Evolutionary conservation across 2,113 vertebrate genomes (phyloP).

Genomic region (Solenodon paradoxus): DNA sequence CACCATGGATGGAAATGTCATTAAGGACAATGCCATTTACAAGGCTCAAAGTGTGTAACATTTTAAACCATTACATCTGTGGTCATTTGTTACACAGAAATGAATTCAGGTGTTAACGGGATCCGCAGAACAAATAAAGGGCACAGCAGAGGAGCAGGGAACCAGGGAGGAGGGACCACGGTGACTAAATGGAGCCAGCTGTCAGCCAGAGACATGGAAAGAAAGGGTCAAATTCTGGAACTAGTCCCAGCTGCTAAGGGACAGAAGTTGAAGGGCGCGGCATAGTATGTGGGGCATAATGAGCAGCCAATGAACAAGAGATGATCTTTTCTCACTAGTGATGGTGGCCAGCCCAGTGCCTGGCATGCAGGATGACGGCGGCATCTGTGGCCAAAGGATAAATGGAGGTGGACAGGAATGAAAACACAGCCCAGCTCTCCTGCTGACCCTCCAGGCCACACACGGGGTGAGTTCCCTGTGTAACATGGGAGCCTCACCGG

Average conservation of each 20-base stretch:
- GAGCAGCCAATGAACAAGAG: not conserved
- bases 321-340: not conserved
- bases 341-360: not conserved
- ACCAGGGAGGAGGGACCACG: not conserved
- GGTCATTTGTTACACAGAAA: not conserved
- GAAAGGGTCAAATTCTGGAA: not conserved
- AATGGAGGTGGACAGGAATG: not conserved
- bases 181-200: not conserved
- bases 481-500: not conserved
- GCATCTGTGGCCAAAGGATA: not conserved
- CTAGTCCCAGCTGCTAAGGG: not conserved
- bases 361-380: not conserved
- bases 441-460: too few species aligned
- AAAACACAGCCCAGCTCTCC: not conserved
- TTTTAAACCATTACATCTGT: not conserved
- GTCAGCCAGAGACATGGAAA: not conserved
- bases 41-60: too few species aligned
- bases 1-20: too few species aligned
- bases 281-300: fast-evolving
- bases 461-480: too few species aligned
- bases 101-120: too few species aligned
- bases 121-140: not conserved
- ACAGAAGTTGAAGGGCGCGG: not conserved
- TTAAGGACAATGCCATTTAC: too few species aligned
- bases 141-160: not conserved